These are phyloP conservation scores for Sylvilagus bachmani DNA, from an alignment of 2,113 vertebrate genomes.

Conservation along the genomic window DNA sequence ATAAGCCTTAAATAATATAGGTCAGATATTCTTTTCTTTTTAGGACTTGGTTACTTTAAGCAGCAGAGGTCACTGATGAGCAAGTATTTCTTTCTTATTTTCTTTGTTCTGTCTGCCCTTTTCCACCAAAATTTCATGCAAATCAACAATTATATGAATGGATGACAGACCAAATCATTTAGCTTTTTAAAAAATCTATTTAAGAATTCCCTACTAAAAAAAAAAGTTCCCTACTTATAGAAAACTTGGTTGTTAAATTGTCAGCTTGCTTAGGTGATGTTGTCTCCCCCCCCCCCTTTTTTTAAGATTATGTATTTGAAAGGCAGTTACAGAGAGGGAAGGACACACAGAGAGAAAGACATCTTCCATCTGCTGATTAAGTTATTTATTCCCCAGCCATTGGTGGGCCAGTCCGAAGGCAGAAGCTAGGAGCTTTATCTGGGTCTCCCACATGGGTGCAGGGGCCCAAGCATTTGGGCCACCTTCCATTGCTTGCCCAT, in stretches of 20 bases:
- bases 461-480: too few species aligned
- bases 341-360: too few species aligned
- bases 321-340: too few species aligned
- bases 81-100: constrained; percentile 3
- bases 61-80: constrained; percentile 57
- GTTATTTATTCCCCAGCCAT: too few species aligned
- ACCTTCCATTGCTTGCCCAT: too few species aligned
- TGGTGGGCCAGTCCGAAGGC: too few species aligned
- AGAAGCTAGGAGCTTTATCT: too few species aligned
- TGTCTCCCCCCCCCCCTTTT: background rate
- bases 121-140: constrained; percentile 18
- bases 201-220: background rate
- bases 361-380: too few species aligned
- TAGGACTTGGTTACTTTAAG: constrained; percentile 18
- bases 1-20: constrained; percentile 23
- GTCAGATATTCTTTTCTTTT: constrained; percentile 13
- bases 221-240: background rate
- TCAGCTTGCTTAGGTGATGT: background rate
- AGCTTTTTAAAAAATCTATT: constrained; percentile 45
- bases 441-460: too few species aligned
- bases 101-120: background rate
- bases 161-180: background rate
- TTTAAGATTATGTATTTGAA: too few species aligned
- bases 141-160: background rate
- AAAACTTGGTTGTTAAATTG: background rate